Percentiles rank a stretch among this genome's conserved stretches.
These are phyloP conservation scores for Homalodisca vitripennis DNA, from an alignment of 1,140 invertebrate genomes.

Conservation along the genomic window DNA sequence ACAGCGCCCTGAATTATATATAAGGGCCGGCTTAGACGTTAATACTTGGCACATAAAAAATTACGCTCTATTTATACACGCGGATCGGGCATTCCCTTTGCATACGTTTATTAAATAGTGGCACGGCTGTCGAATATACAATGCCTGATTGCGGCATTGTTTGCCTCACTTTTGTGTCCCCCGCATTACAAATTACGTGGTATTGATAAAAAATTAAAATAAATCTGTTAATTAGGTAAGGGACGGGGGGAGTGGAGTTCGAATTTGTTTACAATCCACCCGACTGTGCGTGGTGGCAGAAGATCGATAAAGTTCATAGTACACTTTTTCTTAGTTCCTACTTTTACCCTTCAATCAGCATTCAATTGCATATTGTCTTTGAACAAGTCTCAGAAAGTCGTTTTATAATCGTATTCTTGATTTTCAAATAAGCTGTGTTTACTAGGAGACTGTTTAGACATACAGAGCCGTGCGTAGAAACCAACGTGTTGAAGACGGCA, in stretches of 20 bases:
- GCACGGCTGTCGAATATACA: slow-evolving; percentile 11
- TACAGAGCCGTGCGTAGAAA: too few species aligned
- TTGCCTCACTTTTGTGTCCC: slow-evolving; percentile 9
- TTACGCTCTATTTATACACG: not conserved
- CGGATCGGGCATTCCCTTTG: slow-evolving; percentile 12
- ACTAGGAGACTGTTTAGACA: too few species aligned
- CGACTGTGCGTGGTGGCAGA: not conserved
- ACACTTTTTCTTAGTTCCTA: not conserved
- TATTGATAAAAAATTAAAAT: slow-evolving; percentile 1
- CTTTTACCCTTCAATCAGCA: not conserved
- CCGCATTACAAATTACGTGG: not conserved
- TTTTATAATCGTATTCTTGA: not conserved
- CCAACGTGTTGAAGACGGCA: too few species aligned
- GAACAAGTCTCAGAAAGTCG: not conserved
- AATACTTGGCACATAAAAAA: slow-evolving; percentile 16
- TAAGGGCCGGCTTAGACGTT: slow-evolving; percentile 19
- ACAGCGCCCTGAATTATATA: slow-evolving; percentile 13
- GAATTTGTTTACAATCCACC: not conserved
- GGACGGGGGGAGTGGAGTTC: too few species aligned
- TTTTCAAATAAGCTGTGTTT: too few species aligned
- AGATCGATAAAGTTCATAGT: not conserved
- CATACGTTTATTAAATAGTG: slow-evolving; percentile 20
- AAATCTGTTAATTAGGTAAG: not conserved
- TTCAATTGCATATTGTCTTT: not conserved
- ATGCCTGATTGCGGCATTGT: slow-evolving; percentile 17